Percentiles rank a stretch among this genome's conserved stretches.
Evolutionary conservation across 2,888 invertebrate species (phyloP).

Genomic region (Cenopis cana): DNA sequence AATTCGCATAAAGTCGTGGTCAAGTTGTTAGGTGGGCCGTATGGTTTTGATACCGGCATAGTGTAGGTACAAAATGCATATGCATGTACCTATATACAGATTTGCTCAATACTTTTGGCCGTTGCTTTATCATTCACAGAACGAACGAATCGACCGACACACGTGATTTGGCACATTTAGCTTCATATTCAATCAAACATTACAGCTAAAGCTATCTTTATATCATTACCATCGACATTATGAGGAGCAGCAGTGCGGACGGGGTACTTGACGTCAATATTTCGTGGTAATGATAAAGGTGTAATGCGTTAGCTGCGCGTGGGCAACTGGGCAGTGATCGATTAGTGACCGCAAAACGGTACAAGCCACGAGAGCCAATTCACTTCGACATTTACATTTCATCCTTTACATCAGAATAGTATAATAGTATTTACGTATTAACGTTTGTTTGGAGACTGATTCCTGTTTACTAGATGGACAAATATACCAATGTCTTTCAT

Average conservation of each 20-base stretch:
- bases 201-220: neutral
- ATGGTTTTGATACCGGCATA: too few relatives aligned
- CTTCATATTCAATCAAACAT: slow-evolving; percentile 1
- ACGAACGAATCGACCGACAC: neutral
- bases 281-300: slow-evolving; percentile 14
- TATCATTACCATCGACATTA: neutral
- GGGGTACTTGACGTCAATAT: neutral
- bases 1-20: too few relatives aligned
- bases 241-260: neutral
- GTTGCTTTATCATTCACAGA: too few relatives aligned
- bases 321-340: slow-evolving; percentile 18
- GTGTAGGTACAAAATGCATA: too few relatives aligned
- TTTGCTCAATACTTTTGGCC: too few relatives aligned
- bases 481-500: too few relatives aligned
- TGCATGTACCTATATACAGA: too few relatives aligned
- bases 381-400: neutral
- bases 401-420: too few relatives aligned
- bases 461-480: too few relatives aligned
- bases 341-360: slow-evolving; percentile 1
- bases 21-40: too few relatives aligned
- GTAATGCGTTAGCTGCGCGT: slow-evolving; percentile 15
- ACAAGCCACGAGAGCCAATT: neutral
- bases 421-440: too few relatives aligned
- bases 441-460: too few relatives aligned
- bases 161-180: slow-evolving; percentile 7